Percentiles rank a stretch among this genome's conserved stretches.
These are phyloP conservation scores for Temnothorax longispinosus DNA, from an alignment of 1,140 invertebrate species.

Conservation along the genomic window DNA sequence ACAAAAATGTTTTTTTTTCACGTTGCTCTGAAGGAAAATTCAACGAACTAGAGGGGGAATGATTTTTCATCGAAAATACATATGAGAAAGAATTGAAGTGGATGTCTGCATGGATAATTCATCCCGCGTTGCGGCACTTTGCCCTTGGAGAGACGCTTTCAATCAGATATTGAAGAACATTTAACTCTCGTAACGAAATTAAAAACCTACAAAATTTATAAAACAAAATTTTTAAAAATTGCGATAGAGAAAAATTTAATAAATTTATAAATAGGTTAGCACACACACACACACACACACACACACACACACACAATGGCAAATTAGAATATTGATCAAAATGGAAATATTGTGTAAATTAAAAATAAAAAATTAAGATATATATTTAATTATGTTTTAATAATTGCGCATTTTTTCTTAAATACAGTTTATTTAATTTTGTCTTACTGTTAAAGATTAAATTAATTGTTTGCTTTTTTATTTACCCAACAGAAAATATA, in stretches of 20 bases:
- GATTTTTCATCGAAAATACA: neutral
- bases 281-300: too few relatives aligned
- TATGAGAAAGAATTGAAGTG: slow-evolving; percentile 18
- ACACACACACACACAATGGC: too few relatives aligned
- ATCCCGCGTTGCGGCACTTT: neutral
- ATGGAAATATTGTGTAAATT: neutral
- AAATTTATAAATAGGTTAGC: neutral
- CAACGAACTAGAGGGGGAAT: neutral
- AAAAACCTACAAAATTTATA: slow-evolving; percentile 1
- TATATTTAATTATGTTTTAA: neutral
- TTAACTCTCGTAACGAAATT: slow-evolving; percentile 13
- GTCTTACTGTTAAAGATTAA: too few relatives aligned
- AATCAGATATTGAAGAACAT: slow-evolving; percentile 19
- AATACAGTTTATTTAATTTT: neutral
- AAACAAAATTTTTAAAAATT: neutral
- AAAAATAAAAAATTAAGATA: neutral
- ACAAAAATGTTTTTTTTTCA: slow-evolving; percentile 9
- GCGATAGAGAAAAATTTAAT: neutral
- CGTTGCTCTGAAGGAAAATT: slow-evolving; percentile 7
- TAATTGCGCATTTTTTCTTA: neutral
- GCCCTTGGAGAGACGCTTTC: neutral
- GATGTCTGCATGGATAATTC: slow-evolving; percentile 44
- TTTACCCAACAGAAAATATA: too few relatives aligned
- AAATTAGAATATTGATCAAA: neutral
- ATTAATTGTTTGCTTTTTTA: too few relatives aligned